Evolutionary conservation across 2,113 vertebrate species (phyloP), one percentile per base, ranked within the genome.

Genomic region (Gyps fulvus): DNA sequence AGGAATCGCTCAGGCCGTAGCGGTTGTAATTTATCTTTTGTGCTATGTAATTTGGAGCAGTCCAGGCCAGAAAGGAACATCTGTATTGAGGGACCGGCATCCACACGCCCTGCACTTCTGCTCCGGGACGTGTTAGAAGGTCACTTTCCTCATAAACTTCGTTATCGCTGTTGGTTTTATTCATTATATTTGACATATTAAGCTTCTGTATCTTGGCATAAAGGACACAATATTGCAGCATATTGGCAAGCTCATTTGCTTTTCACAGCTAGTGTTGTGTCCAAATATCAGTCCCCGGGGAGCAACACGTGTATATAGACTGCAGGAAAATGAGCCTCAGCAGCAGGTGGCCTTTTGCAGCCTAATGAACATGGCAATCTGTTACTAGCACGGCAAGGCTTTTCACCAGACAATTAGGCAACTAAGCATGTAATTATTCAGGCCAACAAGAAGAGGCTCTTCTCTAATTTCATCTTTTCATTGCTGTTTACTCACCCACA

Each of bases 361-460:
- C 99, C 99, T 99, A 99, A 99, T 99, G 99, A 99, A 99, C 99
- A 98, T 97, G 97, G 98, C 99, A 99, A 99, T 99, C 99, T 99
- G 99, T 99, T 99, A 98, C 98, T 94, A 99, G 98, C 99, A 99
- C 98, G 96, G 98, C 97, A 32, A 98, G 91, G 98, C 99, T 99
- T 99, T 99, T 99, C 99, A 99, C 98, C 99, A 99, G 98, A 99
- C 99, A 99, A 99, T 99, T 99, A 99, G 99, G 99, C 99, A 99
- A 99, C 99, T 99, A 99, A 99, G 99, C 99, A 99, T 99, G 99
- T 99, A 99, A 99, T 99, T 99, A 99, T 99, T 99, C 99, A 99
- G 99, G 99, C 99, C 99, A 99, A 99, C 98, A 98, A 99, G 99
- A 99, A 99, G 99, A 99, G 99, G 98, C 98, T 99, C 98, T 99